phyloP scores from a whole-genome alignment of 2,797 vertebrate genomes.

The Premnoplex brunnescens region DNA sequence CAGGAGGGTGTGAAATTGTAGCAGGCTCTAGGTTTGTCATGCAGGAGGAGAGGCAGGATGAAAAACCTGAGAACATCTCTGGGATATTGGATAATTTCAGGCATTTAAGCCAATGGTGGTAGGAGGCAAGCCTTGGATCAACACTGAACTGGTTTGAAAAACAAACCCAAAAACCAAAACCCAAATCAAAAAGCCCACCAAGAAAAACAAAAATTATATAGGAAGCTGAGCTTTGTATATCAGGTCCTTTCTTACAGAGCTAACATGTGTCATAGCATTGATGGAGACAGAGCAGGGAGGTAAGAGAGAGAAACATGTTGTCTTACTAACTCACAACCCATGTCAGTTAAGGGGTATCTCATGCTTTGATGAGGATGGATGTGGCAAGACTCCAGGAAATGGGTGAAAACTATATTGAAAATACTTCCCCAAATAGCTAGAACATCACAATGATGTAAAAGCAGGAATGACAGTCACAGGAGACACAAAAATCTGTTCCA shows the following conservation, averaged over 20 bases:
- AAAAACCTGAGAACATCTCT: not conserved
- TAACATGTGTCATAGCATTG: not conserved
- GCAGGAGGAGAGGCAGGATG: not conserved
- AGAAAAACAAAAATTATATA: not conserved
- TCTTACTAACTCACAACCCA: not conserved
- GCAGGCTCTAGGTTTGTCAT: not conserved
- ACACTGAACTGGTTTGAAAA: not conserved
- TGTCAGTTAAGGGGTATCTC: not conserved
- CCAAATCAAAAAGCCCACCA: not conserved
- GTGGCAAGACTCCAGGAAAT: not conserved
- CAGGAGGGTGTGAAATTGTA: not conserved
- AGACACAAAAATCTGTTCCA: not conserved
- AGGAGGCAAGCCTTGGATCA: not conserved
- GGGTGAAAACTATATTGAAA: not conserved
- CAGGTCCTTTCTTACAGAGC: not conserved
- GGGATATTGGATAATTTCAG: not conserved
- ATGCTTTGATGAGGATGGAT: not conserved
- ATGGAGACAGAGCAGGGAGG: not conserved
- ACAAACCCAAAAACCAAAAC: fast-evolving
- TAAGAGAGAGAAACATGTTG: not conserved
- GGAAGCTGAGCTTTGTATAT: not conserved
- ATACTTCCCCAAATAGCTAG: not conserved
- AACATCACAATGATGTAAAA: not conserved
- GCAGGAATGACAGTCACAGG: not conserved
- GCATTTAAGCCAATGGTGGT: not conserved